Base-by-base conservation (phyloP, 2,888 invertebrate species). In the Acronicta alni region DNA sequence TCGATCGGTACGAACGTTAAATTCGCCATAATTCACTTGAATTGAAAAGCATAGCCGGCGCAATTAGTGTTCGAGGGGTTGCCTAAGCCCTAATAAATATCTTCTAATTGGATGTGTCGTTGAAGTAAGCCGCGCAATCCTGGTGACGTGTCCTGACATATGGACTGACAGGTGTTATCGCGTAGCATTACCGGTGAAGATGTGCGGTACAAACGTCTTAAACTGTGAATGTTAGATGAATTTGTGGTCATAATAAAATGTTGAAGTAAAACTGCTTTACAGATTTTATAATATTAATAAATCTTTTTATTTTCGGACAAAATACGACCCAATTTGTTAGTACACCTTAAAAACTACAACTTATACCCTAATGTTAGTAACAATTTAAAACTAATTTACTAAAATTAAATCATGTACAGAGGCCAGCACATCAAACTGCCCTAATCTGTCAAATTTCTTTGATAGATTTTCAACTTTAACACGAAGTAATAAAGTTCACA, bases 21-120 rank as follows among this genome's bases (percentile, higher is more conserved):
- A 63, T 39, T 30, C 37, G 39, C 51, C 53, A 70, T 70, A 68
- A 56, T 59, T 74, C 54, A 74, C 37, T 44, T 9, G 49, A 56
- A 73, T 68, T 63, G 58, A 68, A 73, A 66, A 72, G 41, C 55
- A 41, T 37, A 53, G 56, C 45, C 57, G 43, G 23, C 60, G 71
- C 67, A 78, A 80, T 79, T 74, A 75, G 74, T 68, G 67, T 67
- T 66, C 56, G 67, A 69, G 72, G 57, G 57, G 57, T 38, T 64
- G 64, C 60, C 78, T 84, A 84, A 80, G 81, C 82, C 73, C 74
- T 80, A 85, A 88, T 89, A 89, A 88, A 89, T 89, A 89, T 83
- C 77, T 77, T 72, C 71, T 88, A 89, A 89, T 89, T 89, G 87
- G 83, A 81, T 82, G 79, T 81, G 86, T 87, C 85, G 67, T 76